Base-by-base conservation (phyloP, 2,797 vertebrate genomes). In the Vireo griseus region DNA sequence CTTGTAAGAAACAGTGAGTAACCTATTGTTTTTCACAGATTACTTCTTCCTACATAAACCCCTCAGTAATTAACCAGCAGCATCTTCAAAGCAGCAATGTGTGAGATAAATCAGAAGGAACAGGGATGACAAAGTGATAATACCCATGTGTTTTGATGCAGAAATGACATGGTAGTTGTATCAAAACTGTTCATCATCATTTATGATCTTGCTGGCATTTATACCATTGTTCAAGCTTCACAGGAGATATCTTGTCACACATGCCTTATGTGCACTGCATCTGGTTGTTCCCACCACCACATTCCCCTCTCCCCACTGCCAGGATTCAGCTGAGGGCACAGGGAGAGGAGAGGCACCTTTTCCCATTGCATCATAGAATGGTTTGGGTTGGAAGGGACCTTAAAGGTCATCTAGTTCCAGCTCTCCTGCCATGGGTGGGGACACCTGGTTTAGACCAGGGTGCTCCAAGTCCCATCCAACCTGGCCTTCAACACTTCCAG, bases 21-120 rank as follows among this genome's bases (percentile, higher is more conserved):
- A 81, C 3, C 58, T 76, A 83, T 66, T 92, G 62, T 91, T 96
- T 88, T 72, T 84, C 8, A 5, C 33, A 77, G 54, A 72, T 48
- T 58, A 12, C 21, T 80, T 51, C 24, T 47, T 90, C 44, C 58
- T 78, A 50, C 55, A 37, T 44, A 80, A 88, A 25, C 6, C 9
- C 11, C n/a, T 92, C 66, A 63, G 73, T 78, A 94, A 92, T 92
- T 93, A 95, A 94, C 33, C 10, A 48, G 6, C 20, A 95, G 11
- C 33, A 66, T 55, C 83, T 86, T 94, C 76, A 84, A 75, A 92
- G 29, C 45, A 77, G 40, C 63, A 69, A 66, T 13, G 19, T 85
- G 67, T 24, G n/a, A 87, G 45, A 81, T 75, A 90, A 89, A 83
- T 77, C 42, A 87, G 59, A 55, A 86, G 50, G 21, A 87, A 11